Base-by-base conservation (phyloP, 30 jellyfish, hydroid and myxozoan genomes). In the Catostylus mosaicus region DNA sequence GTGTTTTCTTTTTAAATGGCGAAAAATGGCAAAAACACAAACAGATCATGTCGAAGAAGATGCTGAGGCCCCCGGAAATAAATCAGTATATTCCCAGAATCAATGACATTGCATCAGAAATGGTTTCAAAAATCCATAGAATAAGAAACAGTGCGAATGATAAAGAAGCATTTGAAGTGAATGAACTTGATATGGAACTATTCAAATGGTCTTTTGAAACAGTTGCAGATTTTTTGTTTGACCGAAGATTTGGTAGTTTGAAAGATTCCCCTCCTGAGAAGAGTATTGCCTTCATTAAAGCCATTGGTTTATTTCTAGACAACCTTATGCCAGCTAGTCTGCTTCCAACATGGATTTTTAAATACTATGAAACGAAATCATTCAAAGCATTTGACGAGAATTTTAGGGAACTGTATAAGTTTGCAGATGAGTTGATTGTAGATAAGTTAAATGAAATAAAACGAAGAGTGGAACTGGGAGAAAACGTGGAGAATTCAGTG, bases 131-230 rank as follows among this genome's bases (percentile, higher is more conserved):
- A 20, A 63, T 85, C 45, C 19, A 18, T 9, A 46, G 63, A 12
- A 72, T 48, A 46, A 51, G 95, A n/a, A 75, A 73, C 47, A 36
- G 18, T 1, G 33, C 80, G 26, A 63, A 54, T 5, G 43, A 22
- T 23, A 76, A 65, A 19, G 35, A 65, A 14, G 20, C 78, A 19
- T 72, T n/a, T 34, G 96, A 87, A 67, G 86, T 87, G 16, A 80
- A 69, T 35, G 83, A 61, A 30, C 34, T 87, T 1, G 89, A 78
- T 27, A 70, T 75, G 84, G 88, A 63, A 33, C 46, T 87, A n/a
- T 87, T 87, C 83, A 71, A 73, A 30, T 87, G 96, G 96, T 77
- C 96, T 10, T 87, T 87, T 77, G 96, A 86, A 45, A 60, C 90
- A 0, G 96, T 86, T 31, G 78, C 96, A 1, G 84, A 67, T 43